Conservation (phyloP, 2,113 vertebrate genomes). For the Turnix velox region DNA sequence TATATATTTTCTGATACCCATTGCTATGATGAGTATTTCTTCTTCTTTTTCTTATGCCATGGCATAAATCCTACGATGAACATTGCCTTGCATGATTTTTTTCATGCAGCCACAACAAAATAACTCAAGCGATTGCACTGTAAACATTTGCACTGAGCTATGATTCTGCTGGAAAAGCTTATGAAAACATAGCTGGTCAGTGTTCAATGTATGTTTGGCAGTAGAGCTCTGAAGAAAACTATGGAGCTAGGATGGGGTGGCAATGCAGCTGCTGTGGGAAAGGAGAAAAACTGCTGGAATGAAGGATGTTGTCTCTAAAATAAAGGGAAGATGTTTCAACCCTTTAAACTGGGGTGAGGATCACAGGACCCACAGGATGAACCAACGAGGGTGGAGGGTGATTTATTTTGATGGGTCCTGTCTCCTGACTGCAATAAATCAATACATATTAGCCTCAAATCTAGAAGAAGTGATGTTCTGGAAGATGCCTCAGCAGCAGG, state of each 20-base stretch:
- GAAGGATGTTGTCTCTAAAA: neutral
- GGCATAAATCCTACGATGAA: neutral
- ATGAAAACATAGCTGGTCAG: neutral
- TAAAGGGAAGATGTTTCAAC: neutral
- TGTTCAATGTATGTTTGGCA: neutral
- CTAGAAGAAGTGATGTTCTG: neutral
- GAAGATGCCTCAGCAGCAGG: neutral
- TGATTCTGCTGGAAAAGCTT: neutral
- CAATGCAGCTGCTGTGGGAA: fast-evolving
- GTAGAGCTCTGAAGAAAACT: neutral
- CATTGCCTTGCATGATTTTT: neutral
- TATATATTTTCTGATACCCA: neutral
- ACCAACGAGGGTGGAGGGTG: neutral
- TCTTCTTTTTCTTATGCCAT: neutral
- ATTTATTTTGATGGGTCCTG: neutral
- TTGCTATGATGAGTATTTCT: neutral
- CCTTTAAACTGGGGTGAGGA: neutral
- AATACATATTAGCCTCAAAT: neutral
- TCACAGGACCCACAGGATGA: neutral
- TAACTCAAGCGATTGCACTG: neutral
- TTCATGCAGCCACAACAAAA: neutral
- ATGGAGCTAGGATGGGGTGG: neutral
- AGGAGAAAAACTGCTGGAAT: neutral
- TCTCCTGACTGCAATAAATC: neutral
- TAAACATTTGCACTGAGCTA: neutral